These are phyloP conservation scores for Aphrophora alni DNA, from an alignment of 2,888 invertebrate genomes.

Conservation along the genomic window DNA sequence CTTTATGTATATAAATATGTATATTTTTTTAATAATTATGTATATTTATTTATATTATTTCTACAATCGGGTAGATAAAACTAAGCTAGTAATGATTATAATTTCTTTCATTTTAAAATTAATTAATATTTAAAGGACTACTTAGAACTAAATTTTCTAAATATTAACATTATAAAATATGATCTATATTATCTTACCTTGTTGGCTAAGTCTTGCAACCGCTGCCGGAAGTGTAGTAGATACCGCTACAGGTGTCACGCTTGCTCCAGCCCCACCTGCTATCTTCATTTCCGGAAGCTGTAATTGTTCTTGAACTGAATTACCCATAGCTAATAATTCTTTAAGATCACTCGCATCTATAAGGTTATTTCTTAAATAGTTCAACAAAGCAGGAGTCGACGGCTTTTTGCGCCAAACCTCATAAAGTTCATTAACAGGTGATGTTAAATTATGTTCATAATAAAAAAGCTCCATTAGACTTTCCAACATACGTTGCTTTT, in stretches of 20 bases:
- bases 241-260: conserved; percentile 61
- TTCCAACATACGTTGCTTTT: not conserved
- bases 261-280: conserved; percentile 59
- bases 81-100: too few species aligned
- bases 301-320: conserved; percentile 49
- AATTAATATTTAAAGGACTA: too few species aligned
- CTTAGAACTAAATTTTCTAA: too few species aligned
- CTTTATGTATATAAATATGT: too few species aligned
- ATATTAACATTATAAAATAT: too few species aligned
- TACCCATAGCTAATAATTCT: conserved; percentile 51
- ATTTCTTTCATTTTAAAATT: too few species aligned
- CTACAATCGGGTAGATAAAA: too few species aligned
- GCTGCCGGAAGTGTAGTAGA: conserved; percentile 67
- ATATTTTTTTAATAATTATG: too few species aligned
- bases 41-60: too few species aligned
- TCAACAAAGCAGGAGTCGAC: conserved; percentile 73
- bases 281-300: conserved; percentile 66
- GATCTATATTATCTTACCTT: conserved; percentile 60
- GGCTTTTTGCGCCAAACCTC: conserved; percentile 87
- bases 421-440: not conserved
- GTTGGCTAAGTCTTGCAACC: conserved; percentile 66
- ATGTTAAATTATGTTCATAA: not conserved
- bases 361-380: conserved; percentile 76
- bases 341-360: conserved; percentile 67
- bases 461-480: not conserved